Evolutionary conservation across 1,140 invertebrate species (phyloP).

Genomic region (Theocolax elegans): DNA sequence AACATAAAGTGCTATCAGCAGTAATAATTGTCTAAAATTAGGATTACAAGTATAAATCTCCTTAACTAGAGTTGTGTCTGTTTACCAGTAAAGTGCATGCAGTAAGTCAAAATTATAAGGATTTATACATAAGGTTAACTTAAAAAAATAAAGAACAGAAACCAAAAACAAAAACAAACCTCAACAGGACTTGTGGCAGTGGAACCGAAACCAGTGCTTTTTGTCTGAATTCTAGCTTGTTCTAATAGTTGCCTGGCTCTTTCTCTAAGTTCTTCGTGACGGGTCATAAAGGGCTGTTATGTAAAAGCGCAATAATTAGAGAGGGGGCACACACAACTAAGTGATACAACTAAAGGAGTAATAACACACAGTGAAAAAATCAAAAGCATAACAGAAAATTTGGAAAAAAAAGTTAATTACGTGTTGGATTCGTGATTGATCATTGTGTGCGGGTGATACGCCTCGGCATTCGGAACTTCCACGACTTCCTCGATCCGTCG

Average conservation of each 20-base stretch:
- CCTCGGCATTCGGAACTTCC: constrained; percentile 59
- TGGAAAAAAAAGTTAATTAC: constrained; percentile 54
- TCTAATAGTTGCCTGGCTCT: constrained; percentile 90
- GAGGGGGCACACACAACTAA: constrained; percentile 12
- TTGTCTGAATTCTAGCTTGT: constrained; percentile 82
- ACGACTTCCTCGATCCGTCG: constrained; percentile 57
- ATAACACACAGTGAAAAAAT: constrained; percentile 30
- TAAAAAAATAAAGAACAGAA: constrained; percentile 34
- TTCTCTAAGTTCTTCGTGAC: constrained; percentile 89
- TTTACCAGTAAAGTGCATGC: background rate
- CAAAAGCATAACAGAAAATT: constrained; percentile 10
- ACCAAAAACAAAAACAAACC: constrained; percentile 53
- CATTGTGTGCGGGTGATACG: constrained; percentile 57
- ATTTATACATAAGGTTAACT: background rate
- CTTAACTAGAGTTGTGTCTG: too few relatives aligned
- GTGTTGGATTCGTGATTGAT: constrained; percentile 59
- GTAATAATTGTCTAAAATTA: too few relatives aligned
- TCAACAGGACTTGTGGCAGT: constrained; percentile 65
- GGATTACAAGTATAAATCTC: too few relatives aligned
- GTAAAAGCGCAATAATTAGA: constrained; percentile 50
- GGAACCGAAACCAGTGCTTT: constrained; percentile 57
- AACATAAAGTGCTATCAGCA: too few relatives aligned
- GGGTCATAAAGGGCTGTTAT: constrained; percentile 76
- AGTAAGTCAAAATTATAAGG: constrained; percentile 3
- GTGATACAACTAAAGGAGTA: constrained; percentile 1